Evolutionary conservation across 1,140 invertebrate species (phyloP).

Genomic region (Aricia agestis): DNA sequence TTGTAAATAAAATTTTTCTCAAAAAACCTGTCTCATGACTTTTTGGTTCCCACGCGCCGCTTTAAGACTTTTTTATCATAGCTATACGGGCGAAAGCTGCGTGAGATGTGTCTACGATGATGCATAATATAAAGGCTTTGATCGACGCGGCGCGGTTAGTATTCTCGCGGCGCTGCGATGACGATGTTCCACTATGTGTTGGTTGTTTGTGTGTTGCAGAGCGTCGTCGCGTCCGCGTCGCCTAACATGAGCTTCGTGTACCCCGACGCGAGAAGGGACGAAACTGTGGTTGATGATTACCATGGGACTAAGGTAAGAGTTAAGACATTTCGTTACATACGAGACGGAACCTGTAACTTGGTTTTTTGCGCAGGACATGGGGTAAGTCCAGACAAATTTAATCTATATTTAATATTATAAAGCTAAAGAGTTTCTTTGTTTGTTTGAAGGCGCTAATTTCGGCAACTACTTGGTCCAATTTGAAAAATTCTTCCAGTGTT

Average conservation of each 20-base stretch:
- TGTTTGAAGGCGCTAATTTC: no score
- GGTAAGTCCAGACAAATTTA: no score
- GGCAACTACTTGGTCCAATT: no score
- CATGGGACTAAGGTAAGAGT: conserved; percentile 90
- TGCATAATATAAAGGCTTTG: conserved; percentile 51
- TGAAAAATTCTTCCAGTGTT: no score
- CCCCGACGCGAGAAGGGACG: conserved; percentile 86
- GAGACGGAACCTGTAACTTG: no score
- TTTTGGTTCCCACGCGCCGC: background rate
- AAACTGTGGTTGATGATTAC: conserved; percentile 86
- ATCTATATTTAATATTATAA: no score
- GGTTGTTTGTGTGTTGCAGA: conserved; percentile 56
- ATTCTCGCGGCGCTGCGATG: conserved; percentile 31
- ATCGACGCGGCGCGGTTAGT: conserved; percentile 39
- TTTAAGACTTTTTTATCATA: background rate
- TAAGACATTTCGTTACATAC: conserved; percentile 49
- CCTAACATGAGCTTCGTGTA: conserved; percentile 78
- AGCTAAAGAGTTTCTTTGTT: no score
- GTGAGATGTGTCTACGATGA: background rate
- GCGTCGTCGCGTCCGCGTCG: conserved; percentile 42
- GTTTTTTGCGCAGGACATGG: no score
- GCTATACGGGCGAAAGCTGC: background rate
- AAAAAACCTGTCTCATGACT: no score
- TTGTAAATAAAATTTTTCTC: no score
- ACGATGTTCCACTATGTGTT: conserved; percentile 43